Evolutionary conservation across 1,140 invertebrate species (phyloP), one percentile per base, ranked within the genome.

Genomic region (Drosophila insularis): DNA sequence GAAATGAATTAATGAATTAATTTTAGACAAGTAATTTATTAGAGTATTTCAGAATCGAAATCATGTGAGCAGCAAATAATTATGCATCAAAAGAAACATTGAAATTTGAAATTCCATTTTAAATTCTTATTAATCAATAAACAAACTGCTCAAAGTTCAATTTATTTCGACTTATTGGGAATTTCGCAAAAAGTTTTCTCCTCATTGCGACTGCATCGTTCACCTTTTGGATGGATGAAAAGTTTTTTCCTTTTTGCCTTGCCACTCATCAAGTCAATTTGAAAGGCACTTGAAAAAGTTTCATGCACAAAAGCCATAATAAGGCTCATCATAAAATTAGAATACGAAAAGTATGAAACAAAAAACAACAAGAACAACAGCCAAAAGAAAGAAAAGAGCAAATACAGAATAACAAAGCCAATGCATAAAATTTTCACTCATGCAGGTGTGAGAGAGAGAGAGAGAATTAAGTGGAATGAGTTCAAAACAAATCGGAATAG

Each of bases 231-330:
- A 6, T 13, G 27, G 27, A 27, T 27, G 27, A 37, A 58, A 58
- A 37, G n/a, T 58, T 58, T 56, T 58, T 56, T 58, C 14, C 5
- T 35, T 32, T 55, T 27, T 4, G 8, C 14, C 7, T 11, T 35
- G 4, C 55, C 31, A 58, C 55, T 58, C 55, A 58, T 58, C 55
- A 58, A 58, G 55, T 35, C 55, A 58, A 58, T 58, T 58, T 35
- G 55, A 58, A 27, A 50, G 21, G 60, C 37, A 39, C 60, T 62
- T 62, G 60, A 43, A 62, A 50, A 58, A 58, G 55, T 58, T 58
- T 58, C 17, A 58, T 58, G 31, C 55, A 58, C 31, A 58, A 58
- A 27, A 58, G 55, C 55, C 31, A 19, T 58, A 58, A 58, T 58
- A 58, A 58, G 55, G 55, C 31, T 58, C 55, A 37, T 58, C 55